Base-by-base conservation (phyloP, 2,888 invertebrate species). In the Leptopilina drosophilae region DNA sequence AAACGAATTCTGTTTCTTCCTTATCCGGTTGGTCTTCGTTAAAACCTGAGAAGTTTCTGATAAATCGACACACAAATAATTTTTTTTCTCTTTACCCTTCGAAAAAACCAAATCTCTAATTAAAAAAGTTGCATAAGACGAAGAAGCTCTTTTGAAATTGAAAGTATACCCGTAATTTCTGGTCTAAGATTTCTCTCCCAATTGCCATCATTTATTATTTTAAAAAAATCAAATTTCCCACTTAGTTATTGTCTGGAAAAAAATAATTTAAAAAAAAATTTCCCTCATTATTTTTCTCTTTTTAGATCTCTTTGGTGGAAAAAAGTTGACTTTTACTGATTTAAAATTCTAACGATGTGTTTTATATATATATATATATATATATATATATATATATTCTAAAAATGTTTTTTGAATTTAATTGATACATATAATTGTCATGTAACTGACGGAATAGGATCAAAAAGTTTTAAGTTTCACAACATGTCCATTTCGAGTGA, bases 1-100 rank as follows among this genome's bases (percentile, higher is more conserved):
- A 69, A 69, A 69, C 20, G 9, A 69, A 69, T 33, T 33, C 49
- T 26, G 69, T 69, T 49, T 73, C 73, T 73, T 73, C 73, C 73
- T 73, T 53, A 56, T 73, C 53, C 73, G 73, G 73, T 33, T 73
- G 73, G 73, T 64, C 40, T 26, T 73, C 73, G 53, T 73, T 73
- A 73, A 14, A 53, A 56, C 53, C 42, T 46, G 46, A 67, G 46
- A 67, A 67, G 67, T 67, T 67, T 46, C 56, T 56, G 73, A 73
- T 73, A 56, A 73, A 56, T 53, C 53, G 56, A 73, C 73, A 33
- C 73, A 33, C 53, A 73, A 26, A 73, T 26, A 53, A 9, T 56
- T 26, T 33, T 33, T n/a, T 7, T 33, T 33, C 33, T 33, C 3
- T 33, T 53, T 49, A 7, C 26, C 49, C 20, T 12, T 15, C 26